Evolutionary conservation across 1,140 invertebrate species (phyloP).

Genomic region (Drosophila lowei): DNA sequence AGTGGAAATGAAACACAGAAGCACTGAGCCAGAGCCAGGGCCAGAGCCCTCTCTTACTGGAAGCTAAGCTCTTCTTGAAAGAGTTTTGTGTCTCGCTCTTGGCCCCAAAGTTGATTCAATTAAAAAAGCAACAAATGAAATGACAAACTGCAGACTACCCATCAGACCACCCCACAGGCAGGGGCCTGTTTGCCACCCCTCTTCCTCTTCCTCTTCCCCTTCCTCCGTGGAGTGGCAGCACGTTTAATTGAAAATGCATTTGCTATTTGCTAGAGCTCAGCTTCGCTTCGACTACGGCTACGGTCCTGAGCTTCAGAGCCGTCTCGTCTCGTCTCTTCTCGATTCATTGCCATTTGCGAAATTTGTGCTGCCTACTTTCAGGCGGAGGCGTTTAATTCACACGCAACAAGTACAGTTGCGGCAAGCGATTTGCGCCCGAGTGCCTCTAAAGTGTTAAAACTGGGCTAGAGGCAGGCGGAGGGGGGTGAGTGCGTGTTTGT

Average conservation of each 20-base stretch:
- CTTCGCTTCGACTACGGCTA: constrained; percentile 5
- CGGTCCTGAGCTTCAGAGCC: no score
- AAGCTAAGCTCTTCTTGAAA: constrained; percentile 10
- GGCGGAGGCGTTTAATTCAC: constrained; percentile 42
- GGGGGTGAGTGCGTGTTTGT: constrained; percentile 12
- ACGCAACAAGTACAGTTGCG: constrained; percentile 65
- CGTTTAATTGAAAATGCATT: constrained; percentile 56
- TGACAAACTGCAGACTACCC: constrained; percentile 17
- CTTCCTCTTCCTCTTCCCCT: not conserved
- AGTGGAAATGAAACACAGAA: constrained; percentile 34
- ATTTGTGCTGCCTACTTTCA: constrained; percentile 42
- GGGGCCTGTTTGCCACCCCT: not conserved
- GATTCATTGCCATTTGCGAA: constrained; percentile 32
- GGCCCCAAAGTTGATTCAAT: constrained; percentile 38
- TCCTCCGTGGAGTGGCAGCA: not conserved
- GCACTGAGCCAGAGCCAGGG: no score
- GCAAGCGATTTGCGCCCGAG: constrained; percentile 27
- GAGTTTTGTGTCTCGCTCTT: constrained; percentile 3
- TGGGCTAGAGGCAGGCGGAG: not conserved
- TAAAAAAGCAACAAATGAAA: constrained; percentile 57
- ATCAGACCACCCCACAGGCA: no score
- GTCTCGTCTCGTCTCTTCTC: not conserved
- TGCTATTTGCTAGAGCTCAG: constrained; percentile 27
- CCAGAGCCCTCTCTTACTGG: constrained; percentile 38
- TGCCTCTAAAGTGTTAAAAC: constrained; percentile 26